phyloP scores from a whole-genome alignment of 2,888 invertebrate species.

The Adelognathus sp. region DNA sequence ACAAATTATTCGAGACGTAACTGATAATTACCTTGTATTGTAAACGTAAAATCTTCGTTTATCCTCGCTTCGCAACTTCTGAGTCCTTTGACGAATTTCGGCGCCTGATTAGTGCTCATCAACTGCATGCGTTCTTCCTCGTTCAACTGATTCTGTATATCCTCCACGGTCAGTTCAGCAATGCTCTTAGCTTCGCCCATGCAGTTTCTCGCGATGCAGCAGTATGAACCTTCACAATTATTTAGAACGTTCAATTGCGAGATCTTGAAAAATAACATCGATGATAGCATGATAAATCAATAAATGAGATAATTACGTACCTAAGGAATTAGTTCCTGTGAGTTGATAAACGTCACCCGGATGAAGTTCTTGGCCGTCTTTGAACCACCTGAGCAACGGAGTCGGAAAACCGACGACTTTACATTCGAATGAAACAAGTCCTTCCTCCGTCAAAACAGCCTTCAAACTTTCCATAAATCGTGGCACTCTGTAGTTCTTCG shows the following conservation, averaged over 20 bases:
- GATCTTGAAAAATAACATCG: background rate
- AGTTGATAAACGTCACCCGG: constrained; percentile 96
- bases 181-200: constrained; percentile 95
- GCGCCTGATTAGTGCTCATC: constrained; percentile 88
- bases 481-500: constrained; percentile 94
- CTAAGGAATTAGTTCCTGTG: constrained; percentile 94
- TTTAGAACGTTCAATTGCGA: background rate
- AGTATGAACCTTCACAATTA: constrained; percentile 87
- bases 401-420: constrained; percentile 96
- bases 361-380: constrained; percentile 94
- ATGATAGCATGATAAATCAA: background rate
- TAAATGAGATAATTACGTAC: constrained; percentile 66
- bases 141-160: constrained; percentile 93
- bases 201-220: constrained; percentile 93
- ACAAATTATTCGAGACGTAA: background rate
- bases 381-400: constrained; percentile 93
- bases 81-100: constrained; percentile 90
- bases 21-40: constrained; percentile 86
- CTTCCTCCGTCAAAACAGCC: constrained; percentile 95
- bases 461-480: constrained; percentile 94
- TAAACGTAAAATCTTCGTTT: constrained; percentile 91
- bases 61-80: constrained; percentile 92
- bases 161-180: constrained; percentile 94
- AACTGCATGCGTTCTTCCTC: constrained; percentile 92
- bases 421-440: constrained; percentile 95